phyloP scores from a whole-genome alignment of 2,888 invertebrate genomes.

The Lapara coniferarum region DNA sequence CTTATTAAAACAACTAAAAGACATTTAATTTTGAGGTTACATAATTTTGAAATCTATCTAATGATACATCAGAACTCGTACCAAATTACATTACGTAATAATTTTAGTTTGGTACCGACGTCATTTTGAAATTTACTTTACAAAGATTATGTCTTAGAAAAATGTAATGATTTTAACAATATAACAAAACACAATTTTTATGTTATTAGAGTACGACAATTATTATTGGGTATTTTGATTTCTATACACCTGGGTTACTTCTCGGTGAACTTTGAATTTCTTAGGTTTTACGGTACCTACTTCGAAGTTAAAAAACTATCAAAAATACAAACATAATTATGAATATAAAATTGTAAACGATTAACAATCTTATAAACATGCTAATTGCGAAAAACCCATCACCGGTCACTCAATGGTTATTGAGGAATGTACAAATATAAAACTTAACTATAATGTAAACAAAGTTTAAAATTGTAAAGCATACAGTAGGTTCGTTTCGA shows the following conservation, averaged over 20 bases:
- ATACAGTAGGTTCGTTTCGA: slow-evolving; percentile 34
- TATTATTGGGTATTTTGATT: too few relatives aligned
- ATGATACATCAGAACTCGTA: background rate
- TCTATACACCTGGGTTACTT: too few relatives aligned
- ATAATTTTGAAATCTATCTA: slow-evolving; percentile 4
- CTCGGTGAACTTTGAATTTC: background rate
- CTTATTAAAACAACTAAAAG: slow-evolving; percentile 12
- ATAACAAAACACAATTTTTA: too few relatives aligned
- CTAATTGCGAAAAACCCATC: slow-evolving; percentile 11
- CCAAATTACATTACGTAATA: slow-evolving; percentile 12
- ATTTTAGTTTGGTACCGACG: background rate
- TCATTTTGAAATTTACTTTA: background rate
- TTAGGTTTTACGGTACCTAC: background rate
- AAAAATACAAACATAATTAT: background rate
- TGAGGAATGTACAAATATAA: background rate
- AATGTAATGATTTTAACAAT: background rate
- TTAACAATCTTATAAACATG: background rate
- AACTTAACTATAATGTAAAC: background rate
- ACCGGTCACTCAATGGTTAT: background rate
- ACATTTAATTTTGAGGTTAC: background rate
- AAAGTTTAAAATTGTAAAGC: background rate
- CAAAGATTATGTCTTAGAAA: background rate
- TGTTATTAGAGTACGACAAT: too few relatives aligned
- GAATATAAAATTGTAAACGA: slow-evolving; percentile 2
- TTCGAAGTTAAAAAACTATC: background rate